Evolutionary conservation across 1,140 invertebrate species (phyloP), one percentile per base, ranked within the genome.

Genomic region (Procambarus clarkii): DNA sequence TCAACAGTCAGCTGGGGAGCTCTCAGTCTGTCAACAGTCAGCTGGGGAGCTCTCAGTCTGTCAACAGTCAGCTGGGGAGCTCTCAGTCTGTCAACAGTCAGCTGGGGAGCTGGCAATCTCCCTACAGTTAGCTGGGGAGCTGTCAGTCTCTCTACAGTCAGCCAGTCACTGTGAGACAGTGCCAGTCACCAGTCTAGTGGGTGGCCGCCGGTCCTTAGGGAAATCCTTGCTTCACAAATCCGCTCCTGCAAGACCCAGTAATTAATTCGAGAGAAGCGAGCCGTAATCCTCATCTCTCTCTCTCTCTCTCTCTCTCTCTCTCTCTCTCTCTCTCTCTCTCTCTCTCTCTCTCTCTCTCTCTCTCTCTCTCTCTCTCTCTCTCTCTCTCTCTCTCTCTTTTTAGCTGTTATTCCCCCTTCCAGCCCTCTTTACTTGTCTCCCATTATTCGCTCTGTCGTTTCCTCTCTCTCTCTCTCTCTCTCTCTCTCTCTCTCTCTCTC

Each of bases 191-290:
- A 54, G 50, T 54, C 8, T 54, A 54, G 50, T 13, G 50, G 8
- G 50, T 54, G 50, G 50, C 7, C 46, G 13, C 44, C 15, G 34
- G 83, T 86, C 83, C 83, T 79, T 21, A 13, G 86, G 77, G 86
- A 80, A 80, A 87, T 60, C 76, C 86, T 79, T 48, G 86, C 76
- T 88, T 64, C 77, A 58, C 45, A 88, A 88, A 88, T 88, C 86
- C 86, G 11, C 86, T 87, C 86, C 86, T 88, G 78, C 86, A 80
- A 88, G 86, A 88, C 86, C 78, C 34, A 11, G 86, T 88, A 88
- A 88, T 88, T 88, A 88, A 88, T 88, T 88, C 86, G 24, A 88
- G 86, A 88, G 78, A 87, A 82, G 81, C 77, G 77, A 80, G 44
- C 86, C 64, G 77, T 88, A 88, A 88, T 81, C 79, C 54, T 64